phyloP scores from a whole-genome alignment of 2,113 vertebrate species.

The Pardalotus punctatus region DNA sequence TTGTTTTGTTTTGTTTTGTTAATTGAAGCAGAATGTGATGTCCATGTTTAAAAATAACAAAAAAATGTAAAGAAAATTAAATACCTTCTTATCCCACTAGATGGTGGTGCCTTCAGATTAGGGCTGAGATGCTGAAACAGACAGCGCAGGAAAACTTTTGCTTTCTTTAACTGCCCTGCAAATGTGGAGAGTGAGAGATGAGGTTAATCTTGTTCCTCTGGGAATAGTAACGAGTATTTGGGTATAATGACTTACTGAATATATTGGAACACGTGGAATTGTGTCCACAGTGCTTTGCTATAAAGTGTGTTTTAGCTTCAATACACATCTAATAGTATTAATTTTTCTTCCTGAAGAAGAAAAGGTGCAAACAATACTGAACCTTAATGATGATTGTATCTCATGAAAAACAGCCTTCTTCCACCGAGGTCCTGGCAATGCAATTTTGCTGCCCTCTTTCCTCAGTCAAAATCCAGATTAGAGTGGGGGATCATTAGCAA shows the following conservation, averaged over 20 bases:
- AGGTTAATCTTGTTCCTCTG: neutral
- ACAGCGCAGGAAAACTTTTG: neutral
- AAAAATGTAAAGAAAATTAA: slow-evolving; percentile 25
- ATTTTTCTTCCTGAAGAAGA: neutral
- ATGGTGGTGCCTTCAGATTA: slow-evolving; percentile 61
- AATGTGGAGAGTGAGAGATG: neutral
- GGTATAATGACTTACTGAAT: neutral
- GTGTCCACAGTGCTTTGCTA: neutral
- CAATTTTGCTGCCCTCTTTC: neutral
- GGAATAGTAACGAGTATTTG: neutral
- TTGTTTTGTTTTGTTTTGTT: neutral
- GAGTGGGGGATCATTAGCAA: neutral
- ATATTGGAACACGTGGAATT: neutral
- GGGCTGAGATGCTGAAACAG: neutral
- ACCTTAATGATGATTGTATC: neutral
- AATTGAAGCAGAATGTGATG: neutral
- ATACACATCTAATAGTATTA: neutral
- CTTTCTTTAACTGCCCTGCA: slow-evolving; percentile 7
- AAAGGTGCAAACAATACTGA: neutral
- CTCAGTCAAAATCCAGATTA: neutral
- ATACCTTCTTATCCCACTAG: slow-evolving; percentile 66
- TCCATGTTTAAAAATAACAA: neutral
- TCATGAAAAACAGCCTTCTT: neutral
- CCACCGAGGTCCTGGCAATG: neutral
- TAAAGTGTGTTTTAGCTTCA: neutral